Conservation (phyloP, 2,888 invertebrate genomes). For the Dione vanillae region DNA sequence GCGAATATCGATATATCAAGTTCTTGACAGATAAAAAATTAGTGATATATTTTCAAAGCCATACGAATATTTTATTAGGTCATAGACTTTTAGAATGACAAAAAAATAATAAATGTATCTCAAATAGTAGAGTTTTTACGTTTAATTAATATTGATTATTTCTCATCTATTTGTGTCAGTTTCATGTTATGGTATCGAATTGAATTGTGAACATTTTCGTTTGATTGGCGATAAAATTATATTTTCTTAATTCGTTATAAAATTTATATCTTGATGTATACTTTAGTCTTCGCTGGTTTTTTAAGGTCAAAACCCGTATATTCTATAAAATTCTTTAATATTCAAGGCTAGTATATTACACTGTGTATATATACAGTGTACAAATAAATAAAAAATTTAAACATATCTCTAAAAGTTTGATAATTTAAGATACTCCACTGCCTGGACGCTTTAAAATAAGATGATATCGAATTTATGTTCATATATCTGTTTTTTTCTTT, state of each 20-base stretch:
- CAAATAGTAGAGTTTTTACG: background rate
- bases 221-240: background rate
- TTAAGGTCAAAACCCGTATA: background rate
- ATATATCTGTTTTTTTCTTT: background rate
- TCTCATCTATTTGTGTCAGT: constrained; percentile 7
- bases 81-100: constrained; percentile 15
- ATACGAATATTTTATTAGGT: constrained; percentile 19
- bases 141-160: constrained; percentile 4
- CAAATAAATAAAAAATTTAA: too few relatives aligned
- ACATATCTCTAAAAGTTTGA: too few relatives aligned
- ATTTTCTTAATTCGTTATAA: background rate
- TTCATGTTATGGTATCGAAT: background rate
- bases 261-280: constrained; percentile 7
- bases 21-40: background rate
- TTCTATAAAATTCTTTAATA: background rate
- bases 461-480: background rate
- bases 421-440: too few relatives aligned
- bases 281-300: background rate
- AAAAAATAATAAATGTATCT: background rate
- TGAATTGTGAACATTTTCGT: background rate
- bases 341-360: background rate
- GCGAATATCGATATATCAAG: too few relatives aligned
- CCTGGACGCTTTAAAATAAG: background rate
- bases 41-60: background rate
- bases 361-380: too few relatives aligned